phyloP scores from a whole-genome alignment of 2,113 vertebrate species.

The Bufo gargarizans region DNA sequence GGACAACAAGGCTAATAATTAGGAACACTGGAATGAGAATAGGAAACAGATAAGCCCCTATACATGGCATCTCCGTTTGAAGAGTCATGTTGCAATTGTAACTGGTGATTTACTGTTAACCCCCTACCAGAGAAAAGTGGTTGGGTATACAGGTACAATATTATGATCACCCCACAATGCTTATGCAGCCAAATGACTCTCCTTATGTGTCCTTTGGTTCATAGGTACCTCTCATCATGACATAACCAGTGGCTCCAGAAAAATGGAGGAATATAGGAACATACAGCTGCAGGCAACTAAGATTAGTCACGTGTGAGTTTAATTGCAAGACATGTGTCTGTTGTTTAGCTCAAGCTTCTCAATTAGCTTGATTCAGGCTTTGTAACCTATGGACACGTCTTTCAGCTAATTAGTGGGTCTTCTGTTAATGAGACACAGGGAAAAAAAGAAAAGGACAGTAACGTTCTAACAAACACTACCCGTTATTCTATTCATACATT shows the following conservation, averaged over 20 bases:
- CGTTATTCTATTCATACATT: background rate
- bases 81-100: too few relatives aligned
- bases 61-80: background rate
- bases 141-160: too few relatives aligned
- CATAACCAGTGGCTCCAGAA: background rate
- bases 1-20: too few relatives aligned
- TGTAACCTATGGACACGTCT: background rate
- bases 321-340: background rate
- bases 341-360: conserved; percentile 15
- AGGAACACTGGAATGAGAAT: background rate
- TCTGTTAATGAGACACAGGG: background rate
- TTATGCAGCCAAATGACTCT: too few relatives aligned
- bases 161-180: too few relatives aligned
- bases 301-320: conserved; percentile 8
- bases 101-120: too few relatives aligned
- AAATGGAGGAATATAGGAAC: background rate
- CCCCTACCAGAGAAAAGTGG: too few relatives aligned
- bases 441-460: background rate
- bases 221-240: background rate
- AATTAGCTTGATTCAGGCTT: conserved; percentile 2
- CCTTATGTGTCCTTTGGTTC: background rate
- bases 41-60: background rate
- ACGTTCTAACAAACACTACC: background rate
- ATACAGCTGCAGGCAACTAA: background rate
- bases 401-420: conserved; percentile 10